A percentile compares a stretch with the other conserved stretches of the same genome.
Evolutionary conservation across 2,113 vertebrate species (phyloP).

Genomic region (Coturnix japonica): DNA sequence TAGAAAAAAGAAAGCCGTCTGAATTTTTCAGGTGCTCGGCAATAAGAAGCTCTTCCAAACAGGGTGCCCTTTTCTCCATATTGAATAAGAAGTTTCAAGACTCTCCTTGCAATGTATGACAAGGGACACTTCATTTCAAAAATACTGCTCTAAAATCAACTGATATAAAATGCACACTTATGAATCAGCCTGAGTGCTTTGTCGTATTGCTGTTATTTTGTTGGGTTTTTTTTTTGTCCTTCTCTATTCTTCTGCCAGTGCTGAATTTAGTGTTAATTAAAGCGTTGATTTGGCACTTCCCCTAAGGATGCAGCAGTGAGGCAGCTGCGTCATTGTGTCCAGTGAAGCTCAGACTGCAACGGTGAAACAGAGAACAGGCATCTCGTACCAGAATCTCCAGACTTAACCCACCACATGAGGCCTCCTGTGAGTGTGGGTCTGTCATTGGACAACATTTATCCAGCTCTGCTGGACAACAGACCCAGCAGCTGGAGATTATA

Average conservation of each 20-base stretch:
- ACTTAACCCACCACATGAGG: rapidly evolving
- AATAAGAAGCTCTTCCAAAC: background rate
- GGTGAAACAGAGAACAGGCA: background rate
- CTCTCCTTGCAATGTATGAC: background rate
- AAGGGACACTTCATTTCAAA: background rate
- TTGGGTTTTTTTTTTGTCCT: background rate
- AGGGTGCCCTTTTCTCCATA: background rate
- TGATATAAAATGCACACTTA: background rate
- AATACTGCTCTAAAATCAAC: background rate
- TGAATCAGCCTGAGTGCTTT: background rate
- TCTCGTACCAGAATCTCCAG: background rate
- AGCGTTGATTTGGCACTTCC: background rate
- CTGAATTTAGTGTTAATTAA: background rate
- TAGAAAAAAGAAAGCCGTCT: background rate
- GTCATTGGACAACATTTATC: background rate
- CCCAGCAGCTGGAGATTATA: rapidly evolving
- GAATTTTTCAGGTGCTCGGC: background rate
- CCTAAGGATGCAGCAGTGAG: background rate
- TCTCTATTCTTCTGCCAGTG: background rate
- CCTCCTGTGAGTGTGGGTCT: background rate
- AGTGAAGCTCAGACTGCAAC: background rate
- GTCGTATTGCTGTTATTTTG: background rate
- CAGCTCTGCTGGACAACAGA: background rate
- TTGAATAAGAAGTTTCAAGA: background rate
- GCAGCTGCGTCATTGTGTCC: background rate